phyloP scores from a whole-genome alignment of 2,113 vertebrate genomes.

The Mola mola region DNA sequence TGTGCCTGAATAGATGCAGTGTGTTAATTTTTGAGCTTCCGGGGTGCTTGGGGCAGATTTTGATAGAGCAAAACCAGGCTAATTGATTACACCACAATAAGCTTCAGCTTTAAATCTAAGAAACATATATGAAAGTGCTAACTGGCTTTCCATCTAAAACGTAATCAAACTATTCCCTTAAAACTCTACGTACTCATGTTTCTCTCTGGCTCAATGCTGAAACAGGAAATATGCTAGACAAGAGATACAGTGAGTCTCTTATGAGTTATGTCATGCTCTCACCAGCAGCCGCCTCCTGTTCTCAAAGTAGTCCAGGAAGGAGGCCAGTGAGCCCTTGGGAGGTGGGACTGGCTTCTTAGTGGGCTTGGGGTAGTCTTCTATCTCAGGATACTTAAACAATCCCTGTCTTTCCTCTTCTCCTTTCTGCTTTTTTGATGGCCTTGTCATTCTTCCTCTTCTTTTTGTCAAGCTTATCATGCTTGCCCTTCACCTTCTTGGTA shows the following conservation, averaged over 20 bases:
- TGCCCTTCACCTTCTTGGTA: conserved; percentile 84
- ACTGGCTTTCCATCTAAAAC: no score
- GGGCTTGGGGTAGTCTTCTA: conserved; percentile 84
- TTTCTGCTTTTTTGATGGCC: conserved; percentile 85
- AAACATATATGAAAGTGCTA: no score
- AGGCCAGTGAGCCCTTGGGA: conserved; percentile 79
- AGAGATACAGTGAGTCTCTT: neutral
- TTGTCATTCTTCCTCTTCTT: conserved; percentile 91
- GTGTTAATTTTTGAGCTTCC: no score
- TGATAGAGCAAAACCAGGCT: no score
- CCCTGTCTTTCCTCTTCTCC: conserved; percentile 82
- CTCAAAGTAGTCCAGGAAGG: conserved; percentile 93
- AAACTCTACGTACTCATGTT: no score
- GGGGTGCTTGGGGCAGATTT: no score
- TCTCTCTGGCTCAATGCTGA: neutral
- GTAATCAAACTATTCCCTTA: no score
- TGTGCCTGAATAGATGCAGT: no score
- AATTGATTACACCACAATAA: no score
- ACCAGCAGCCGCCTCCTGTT: conserved; percentile 92
- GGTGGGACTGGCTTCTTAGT: conserved; percentile 79
- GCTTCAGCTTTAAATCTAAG: no score
- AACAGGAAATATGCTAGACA: neutral
- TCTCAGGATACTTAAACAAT: conserved; percentile 80
- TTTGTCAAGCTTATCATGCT: conserved; percentile 86
- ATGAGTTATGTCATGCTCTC: conserved; percentile 76